phyloP scores from a whole-genome alignment of 2,113 vertebrate genomes.

The Empidonax alnorum region DNA sequence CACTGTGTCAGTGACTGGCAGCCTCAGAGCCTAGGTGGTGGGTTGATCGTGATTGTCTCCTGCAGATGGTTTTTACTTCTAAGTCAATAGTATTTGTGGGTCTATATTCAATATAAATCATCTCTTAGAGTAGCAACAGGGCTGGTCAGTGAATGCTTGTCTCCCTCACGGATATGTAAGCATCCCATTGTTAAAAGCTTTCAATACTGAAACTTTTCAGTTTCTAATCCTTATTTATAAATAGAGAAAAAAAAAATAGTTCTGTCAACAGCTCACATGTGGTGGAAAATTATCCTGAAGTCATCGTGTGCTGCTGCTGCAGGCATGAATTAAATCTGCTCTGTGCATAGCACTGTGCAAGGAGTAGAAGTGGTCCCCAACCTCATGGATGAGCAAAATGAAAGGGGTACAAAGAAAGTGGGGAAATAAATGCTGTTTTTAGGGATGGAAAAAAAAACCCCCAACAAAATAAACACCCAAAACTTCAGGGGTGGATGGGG shows the following conservation, averaged over 20 bases:
- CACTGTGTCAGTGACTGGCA: background rate
- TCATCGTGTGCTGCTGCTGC: background rate
- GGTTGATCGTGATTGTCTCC: background rate
- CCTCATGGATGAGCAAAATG: background rate
- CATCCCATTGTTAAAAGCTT: background rate
- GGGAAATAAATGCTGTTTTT: background rate
- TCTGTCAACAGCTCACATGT: background rate
- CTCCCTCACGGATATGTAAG: background rate
- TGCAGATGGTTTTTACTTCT: background rate
- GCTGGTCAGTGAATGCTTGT: background rate
- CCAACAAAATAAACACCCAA: background rate
- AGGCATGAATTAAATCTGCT: background rate
- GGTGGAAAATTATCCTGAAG: background rate
- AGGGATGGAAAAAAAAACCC: no score
- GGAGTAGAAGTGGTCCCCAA: background rate
- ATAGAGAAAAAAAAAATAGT: background rate
- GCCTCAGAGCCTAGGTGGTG: background rate
- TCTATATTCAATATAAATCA: background rate
- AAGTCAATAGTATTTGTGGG: background rate
- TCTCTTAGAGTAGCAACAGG: background rate
- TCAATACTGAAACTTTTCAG: background rate
- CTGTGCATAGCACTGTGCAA: no score
- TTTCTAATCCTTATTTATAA: background rate
- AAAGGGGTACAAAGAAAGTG: background rate
- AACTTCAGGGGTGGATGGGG: background rate